Percentiles rank a stretch among this genome's conserved stretches.
Evolutionary conservation across 2,797 vertebrate species (phyloP).

Genomic region (Sphenopsis melanotis): DNA sequence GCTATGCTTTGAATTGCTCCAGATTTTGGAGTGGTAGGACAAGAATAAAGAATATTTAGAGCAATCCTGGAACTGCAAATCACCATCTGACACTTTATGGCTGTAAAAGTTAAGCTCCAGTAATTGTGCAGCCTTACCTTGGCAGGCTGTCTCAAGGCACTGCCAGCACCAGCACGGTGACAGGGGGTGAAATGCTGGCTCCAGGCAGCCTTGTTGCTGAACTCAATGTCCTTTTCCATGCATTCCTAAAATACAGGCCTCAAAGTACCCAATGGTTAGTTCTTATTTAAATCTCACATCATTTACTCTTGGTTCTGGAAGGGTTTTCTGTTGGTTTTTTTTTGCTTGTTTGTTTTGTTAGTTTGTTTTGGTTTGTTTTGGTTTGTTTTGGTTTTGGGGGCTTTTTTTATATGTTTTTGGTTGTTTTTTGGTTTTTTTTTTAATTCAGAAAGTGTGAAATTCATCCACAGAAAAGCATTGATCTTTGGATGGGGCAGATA

Average conservation of each 20-base stretch:
- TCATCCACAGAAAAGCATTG: background rate
- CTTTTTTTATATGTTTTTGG: background rate
- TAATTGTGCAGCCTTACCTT: background rate
- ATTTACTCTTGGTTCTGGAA: background rate
- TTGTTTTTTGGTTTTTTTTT: too few relatives aligned
- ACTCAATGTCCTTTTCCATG: background rate
- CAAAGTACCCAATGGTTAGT: background rate
- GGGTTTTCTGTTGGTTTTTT: background rate
- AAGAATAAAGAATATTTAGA: background rate
- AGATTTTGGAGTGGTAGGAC: background rate
- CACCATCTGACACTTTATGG: background rate
- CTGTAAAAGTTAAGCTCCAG: background rate
- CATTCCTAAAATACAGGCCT: background rate
- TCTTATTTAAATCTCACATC: background rate
- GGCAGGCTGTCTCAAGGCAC: background rate
- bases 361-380: background rate
- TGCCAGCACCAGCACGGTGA: background rate
- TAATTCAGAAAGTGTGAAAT: background rate
- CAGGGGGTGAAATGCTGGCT: background rate
- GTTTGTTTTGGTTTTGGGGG: background rate
- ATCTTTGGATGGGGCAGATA: background rate
- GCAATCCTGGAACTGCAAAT: background rate
- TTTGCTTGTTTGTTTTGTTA: background rate
- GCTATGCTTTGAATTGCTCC: background rate
- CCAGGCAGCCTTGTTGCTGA: background rate